Conservation (phyloP, 2,888 invertebrate species). For the Temnothorax unifasciatus region DNA sequence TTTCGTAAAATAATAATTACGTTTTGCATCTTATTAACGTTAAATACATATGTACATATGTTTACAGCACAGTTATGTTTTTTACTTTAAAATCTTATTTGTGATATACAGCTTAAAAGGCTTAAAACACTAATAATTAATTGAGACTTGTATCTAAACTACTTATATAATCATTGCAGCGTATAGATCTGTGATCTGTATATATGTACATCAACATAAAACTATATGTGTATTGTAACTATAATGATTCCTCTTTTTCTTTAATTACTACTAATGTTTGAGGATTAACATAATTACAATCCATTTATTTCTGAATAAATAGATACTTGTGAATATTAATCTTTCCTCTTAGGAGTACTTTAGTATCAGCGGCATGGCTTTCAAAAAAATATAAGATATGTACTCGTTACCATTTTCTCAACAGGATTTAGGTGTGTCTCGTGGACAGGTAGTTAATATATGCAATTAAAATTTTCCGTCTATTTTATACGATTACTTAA, state of each 20-base stretch:
- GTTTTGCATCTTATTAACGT: neutral
- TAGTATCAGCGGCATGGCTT: neutral
- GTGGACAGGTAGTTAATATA: slow-evolving; percentile 8
- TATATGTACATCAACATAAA: neutral
- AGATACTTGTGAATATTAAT: slow-evolving; percentile 33
- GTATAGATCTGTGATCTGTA: neutral
- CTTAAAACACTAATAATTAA: slow-evolving; percentile 27
- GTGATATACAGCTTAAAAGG: neutral
- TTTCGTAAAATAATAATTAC: neutral
- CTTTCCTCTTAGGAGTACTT: slow-evolving; percentile 1
- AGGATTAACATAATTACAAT: slow-evolving; percentile 65
- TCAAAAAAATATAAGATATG: neutral
- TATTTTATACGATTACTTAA: neutral
- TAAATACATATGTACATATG: neutral
- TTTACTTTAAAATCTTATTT: neutral
- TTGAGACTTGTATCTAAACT: neutral
- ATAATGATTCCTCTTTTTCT: neutral
- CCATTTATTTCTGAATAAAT: slow-evolving; percentile 47
- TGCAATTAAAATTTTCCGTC: neutral
- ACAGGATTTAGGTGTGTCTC: neutral
- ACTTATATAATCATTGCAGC: slow-evolving; percentile 34
- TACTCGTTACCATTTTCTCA: slow-evolving; percentile 9
- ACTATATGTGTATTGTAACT: neutral
- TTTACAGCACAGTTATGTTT: neutral
- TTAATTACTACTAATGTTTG: slow-evolving; percentile 42